Conservation (phyloP, 2,797 vertebrate species). For the Mus minutoides region DNA sequence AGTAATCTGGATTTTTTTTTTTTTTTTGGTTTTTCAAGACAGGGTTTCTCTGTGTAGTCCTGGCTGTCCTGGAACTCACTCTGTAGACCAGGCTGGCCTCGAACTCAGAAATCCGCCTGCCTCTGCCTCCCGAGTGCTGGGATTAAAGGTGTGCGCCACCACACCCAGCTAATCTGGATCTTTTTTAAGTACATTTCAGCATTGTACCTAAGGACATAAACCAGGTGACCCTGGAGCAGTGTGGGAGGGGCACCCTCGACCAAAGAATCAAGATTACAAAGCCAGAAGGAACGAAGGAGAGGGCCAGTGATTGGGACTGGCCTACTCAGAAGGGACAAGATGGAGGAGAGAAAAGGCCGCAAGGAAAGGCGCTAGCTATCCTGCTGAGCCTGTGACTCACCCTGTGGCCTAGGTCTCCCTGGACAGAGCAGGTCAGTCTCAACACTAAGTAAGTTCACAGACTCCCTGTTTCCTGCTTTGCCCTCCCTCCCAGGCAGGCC, state of each 20-base stretch:
- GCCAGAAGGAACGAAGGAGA: not conserved
- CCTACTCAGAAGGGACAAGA: not conserved
- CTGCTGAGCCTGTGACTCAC: not conserved
- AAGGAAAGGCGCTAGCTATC: not conserved
- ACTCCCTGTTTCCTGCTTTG: not conserved
- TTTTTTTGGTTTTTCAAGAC: too few species aligned
- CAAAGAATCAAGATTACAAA: not conserved
- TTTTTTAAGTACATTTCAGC: not conserved
- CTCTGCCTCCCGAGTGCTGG: too few species aligned
- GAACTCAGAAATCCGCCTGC: too few species aligned
- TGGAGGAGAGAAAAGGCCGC: not conserved
- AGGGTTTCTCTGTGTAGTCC: too few species aligned
- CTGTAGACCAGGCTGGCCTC: too few species aligned
- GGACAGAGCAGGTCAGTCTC: not conserved
- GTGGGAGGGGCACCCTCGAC: not conserved
- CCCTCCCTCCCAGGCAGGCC: not conserved
- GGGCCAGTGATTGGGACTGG: rapidly evolving
- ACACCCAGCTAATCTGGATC: not conserved
- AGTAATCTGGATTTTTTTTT: not conserved
- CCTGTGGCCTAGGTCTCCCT: not conserved
- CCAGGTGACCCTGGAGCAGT: not conserved
- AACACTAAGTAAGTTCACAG: not conserved
- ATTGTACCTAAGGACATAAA: too few species aligned
- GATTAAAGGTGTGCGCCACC: too few species aligned
- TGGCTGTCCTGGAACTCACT: too few species aligned